Evolutionary conservation across 35 echinoderm and acorn worm genomes (phyloP).

Genomic region (Ptychodera flava): DNA sequence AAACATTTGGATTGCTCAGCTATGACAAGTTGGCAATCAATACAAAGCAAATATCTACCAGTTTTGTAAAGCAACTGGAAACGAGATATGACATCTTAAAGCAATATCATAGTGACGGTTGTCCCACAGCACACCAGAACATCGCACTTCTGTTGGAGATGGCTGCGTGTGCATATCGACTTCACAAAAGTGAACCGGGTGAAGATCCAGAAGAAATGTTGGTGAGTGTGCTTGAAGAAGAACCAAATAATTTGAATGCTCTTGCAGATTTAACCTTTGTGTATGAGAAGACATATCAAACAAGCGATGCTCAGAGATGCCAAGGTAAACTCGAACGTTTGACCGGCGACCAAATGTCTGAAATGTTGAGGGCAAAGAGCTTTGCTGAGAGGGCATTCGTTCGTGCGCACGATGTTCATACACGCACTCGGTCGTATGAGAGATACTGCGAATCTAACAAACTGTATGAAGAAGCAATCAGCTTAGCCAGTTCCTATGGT

Average conservation of each 20-base stretch:
- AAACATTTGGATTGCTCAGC: neutral
- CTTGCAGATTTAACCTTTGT: neutral
- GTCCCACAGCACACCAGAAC: neutral
- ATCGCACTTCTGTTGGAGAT: neutral
- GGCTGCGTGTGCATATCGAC: neutral
- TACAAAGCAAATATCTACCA: neutral
- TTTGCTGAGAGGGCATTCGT: neutral
- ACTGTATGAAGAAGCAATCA: neutral
- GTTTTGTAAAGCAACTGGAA: neutral
- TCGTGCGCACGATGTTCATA: neutral
- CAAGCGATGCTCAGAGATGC: neutral
- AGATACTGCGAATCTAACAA: neutral
- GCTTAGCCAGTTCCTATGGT: neutral
- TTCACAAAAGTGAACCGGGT: neutral
- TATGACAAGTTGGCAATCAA: neutral
- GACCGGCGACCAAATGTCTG: neutral
- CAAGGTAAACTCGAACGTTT: neutral
- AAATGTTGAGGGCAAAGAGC: neutral
- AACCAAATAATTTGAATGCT: neutral
- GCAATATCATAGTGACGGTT: neutral
- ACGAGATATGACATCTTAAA: neutral
- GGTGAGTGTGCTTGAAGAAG: neutral
- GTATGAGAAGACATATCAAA: neutral
- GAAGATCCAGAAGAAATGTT: neutral
- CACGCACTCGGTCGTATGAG: neutral